Evolutionary conservation across 2,797 vertebrate genomes (phyloP), one percentile per base, ranked within the genome.

Genomic region (Florisuga fusca): DNA sequence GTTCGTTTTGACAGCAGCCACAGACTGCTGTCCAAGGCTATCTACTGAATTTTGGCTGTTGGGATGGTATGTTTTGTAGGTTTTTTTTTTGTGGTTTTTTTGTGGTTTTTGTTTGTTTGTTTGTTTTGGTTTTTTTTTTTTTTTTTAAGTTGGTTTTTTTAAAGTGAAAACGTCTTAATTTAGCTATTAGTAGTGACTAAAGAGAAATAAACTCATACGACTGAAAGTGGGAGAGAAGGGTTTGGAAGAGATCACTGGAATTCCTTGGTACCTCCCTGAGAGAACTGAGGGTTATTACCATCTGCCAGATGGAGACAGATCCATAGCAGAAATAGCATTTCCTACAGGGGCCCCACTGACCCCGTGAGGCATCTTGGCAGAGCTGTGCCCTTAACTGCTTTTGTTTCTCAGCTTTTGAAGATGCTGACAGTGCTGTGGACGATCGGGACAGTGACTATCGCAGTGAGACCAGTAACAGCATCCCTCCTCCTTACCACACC

Each of bases 371-470:
- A 14, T 51, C 62, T 15, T 31, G 36, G 46, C 62, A 18, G 26
- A 84, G 23, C 61, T 57, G 18, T 79, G 48, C 31, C 71, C 62
- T 81, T 91, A 91, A 91, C 73, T 62, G 16, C 57, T 94, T 91
- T 95, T 97, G 31, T 97, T 95, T 94, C 81, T 66, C 95, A 99
- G 99, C 99, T 63, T 98, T 99, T 81, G 99, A 99, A 95, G 99
- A 99, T 76, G 98, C 98, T 53, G 99, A 99, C 97, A 99, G 99
- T 67, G 99, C 99, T 0, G 98, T 99, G 20, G 99, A 99, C 43
- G 99, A 99, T 96, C 97, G 99, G 83, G 99, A 99, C 94, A 99
- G 99, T 14, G 99, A 99, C 98, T 99, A 99, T 85, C 99, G 99
- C 92, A 99, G 99, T 6, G 99, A 99, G 97, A 99, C 99, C 2